These are phyloP conservation scores for Micropoecilia bifurca DNA, from an alignment of 2,797 vertebrate genomes.

Conservation along the genomic window DNA sequence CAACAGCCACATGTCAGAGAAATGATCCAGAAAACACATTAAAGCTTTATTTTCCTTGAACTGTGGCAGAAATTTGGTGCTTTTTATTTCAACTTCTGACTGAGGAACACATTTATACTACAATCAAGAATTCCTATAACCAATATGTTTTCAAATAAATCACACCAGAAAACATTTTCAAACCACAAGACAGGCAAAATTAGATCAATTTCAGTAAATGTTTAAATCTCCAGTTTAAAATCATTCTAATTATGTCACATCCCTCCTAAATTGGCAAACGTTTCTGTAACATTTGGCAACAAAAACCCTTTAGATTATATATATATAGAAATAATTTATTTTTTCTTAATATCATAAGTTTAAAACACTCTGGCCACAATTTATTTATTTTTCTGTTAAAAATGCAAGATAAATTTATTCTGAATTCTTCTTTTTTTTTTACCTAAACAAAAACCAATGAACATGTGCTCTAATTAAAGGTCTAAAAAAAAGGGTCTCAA, in stretches of 20 bases:
- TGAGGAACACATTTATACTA: background rate
- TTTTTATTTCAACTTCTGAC: background rate
- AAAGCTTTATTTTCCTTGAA: background rate
- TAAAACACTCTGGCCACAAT: too few species aligned
- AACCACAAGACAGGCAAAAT: too few species aligned
- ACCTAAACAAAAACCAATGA: too few species aligned
- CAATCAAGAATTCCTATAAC: background rate
- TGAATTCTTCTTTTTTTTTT: too few species aligned
- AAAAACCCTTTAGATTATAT: background rate
- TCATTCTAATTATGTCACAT: background rate
- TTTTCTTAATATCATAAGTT: background rate
- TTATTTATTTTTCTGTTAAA: background rate
- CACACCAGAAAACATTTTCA: background rate
- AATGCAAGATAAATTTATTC: too few species aligned
- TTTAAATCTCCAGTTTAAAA: background rate
- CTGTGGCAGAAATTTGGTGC: background rate
- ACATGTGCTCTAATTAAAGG: too few species aligned
- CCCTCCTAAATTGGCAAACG: too few species aligned
- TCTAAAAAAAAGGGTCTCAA: background rate
- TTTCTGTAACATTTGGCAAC: background rate
- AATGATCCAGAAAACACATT: background rate
- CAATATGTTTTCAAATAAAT: background rate
- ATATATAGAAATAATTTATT: too few species aligned
- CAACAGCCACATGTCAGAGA: constrained; percentile 12
- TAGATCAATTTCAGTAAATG: background rate